Conservation (phyloP, 2,888 invertebrate genomes). For the Pecten maximus region DNA sequence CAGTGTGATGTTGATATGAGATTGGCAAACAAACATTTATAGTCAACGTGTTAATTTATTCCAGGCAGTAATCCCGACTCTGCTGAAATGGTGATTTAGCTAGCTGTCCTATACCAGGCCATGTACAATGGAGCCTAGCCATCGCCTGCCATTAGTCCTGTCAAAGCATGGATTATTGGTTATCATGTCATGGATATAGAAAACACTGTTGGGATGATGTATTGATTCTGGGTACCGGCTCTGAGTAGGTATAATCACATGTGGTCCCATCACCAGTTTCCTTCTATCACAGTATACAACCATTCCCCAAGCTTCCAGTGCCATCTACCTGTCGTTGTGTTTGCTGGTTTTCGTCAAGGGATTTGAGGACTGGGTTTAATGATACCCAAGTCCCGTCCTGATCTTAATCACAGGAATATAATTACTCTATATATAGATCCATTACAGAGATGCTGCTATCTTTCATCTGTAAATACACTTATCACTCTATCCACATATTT, state of each 20-base stretch:
- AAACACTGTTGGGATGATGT: constrained; percentile 2
- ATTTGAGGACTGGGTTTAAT: not conserved
- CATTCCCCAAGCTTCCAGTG: not conserved
- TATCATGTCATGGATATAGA: constrained; percentile 18
- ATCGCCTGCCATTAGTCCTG: constrained; percentile 8
- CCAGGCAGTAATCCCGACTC: not conserved
- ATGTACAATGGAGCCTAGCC: constrained; percentile 5
- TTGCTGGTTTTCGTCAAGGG: not conserved
- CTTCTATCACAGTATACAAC: not conserved
- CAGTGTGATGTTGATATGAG: not conserved
- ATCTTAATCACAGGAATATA: not conserved
- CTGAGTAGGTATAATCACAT: not conserved
- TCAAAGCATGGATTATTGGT: constrained; percentile 25
- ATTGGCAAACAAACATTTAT: constrained; percentile 19
- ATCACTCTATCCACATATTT: not conserved
- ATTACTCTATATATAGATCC: not conserved
- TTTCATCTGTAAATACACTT: not conserved
- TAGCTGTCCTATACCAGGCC: not conserved
- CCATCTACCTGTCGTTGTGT: not conserved
- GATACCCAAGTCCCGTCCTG: not conserved
- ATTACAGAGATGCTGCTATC: not conserved
- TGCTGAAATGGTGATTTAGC: constrained; percentile 13
- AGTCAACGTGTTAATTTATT: constrained; percentile 5
- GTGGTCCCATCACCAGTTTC: not conserved
- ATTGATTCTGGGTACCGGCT: not conserved